Evolutionary conservation across 2,797 vertebrate genomes (phyloP).

Genomic region (Falco rusticolus): DNA sequence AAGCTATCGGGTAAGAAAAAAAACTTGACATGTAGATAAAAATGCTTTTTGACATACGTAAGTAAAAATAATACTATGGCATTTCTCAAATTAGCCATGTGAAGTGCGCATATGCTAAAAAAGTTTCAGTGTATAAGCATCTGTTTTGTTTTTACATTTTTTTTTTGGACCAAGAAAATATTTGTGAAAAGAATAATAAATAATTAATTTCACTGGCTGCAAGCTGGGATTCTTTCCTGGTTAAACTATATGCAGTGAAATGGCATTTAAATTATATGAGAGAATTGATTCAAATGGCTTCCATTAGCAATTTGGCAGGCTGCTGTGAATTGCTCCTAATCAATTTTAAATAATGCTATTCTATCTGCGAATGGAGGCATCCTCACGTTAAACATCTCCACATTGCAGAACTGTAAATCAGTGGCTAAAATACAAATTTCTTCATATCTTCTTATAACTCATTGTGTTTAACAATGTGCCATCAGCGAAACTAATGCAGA

Average conservation of each 20-base stretch:
- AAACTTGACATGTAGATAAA: conserved; percentile 66
- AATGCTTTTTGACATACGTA: conserved; percentile 74
- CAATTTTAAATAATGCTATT: conserved; percentile 78
- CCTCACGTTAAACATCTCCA: conserved; percentile 32
- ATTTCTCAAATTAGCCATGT: conserved; percentile 72
- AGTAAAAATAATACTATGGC: conserved; percentile 75
- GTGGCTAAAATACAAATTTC: conserved; percentile 59
- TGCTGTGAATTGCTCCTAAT: conserved; percentile 75
- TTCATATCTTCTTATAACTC: conserved; percentile 56
- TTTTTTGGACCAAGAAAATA: conserved; percentile 44
- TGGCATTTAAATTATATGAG: conserved; percentile 79
- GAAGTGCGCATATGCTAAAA: neutral
- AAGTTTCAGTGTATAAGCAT: conserved; percentile 33
- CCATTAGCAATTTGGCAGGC: conserved; percentile 80
- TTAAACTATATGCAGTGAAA: conserved; percentile 74
- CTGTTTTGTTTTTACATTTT: conserved; percentile 24
- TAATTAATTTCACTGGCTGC: conserved; percentile 74
- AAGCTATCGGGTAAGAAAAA: conserved; percentile 60
- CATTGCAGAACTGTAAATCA: conserved; percentile 56
- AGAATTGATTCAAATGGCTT: conserved; percentile 81
- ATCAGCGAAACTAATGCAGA: conserved; percentile 4
- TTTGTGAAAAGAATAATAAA: conserved; percentile 79
- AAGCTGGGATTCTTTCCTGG: conserved; percentile 68
- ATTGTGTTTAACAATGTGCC: conserved; percentile 56
- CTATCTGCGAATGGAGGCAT: conserved; percentile 53